Base-by-base conservation (phyloP, 2,888 invertebrate species). In the Reticulitermes lucifugus region DNA sequence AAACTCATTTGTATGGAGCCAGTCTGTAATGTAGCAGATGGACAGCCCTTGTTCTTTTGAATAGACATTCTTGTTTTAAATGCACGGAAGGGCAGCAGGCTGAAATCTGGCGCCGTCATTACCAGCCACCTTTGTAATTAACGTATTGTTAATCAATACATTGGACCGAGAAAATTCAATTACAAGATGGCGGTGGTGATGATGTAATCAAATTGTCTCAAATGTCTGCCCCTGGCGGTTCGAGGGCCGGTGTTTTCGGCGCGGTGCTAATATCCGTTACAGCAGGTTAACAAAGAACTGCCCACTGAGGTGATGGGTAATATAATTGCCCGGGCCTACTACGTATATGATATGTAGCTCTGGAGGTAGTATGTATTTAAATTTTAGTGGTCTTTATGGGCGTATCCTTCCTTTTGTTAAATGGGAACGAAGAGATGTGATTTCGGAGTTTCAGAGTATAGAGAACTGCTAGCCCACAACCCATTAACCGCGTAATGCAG, bases 121-220 rank as follows among this genome's bases (percentile, higher is more conserved):
- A 60, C 60, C 60, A 60, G n/a, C 18, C 60, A 60, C 60, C 60
- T 60, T n/a, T 60, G 60, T 60, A 60, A 60, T 60, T 60, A 60
- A 60, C 60, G 60, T 18, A 60, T 60, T 60, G 60, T 60, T 60
- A 21, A 60, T 60, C 60, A 60, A 60, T 60, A 60, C 21, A 60
- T 60, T 60, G n/a, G 21, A 6, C 60, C 6, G 60, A 60, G 60
- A 60, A 60, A 7, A 22, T 60, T 60, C 60, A 60, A 60, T 60
- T 60, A 18, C 60, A 6, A 3, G n/a, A 60, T 60, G 60, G 18
- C 21, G 21, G 46, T 46, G 46, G 46, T 46, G 46, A 12, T 46
- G 46, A 46, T 46, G 46, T 46, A 46, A 46, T 46, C 46, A 46
- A 46, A 46, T 46, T 46, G 46, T 46, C 46, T 46, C 46, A 9